A percentile compares a stretch with the other conserved stretches of the same genome.
Conservation (phyloP, 2,888 invertebrate genomes). For the Clunio marinus region DNA sequence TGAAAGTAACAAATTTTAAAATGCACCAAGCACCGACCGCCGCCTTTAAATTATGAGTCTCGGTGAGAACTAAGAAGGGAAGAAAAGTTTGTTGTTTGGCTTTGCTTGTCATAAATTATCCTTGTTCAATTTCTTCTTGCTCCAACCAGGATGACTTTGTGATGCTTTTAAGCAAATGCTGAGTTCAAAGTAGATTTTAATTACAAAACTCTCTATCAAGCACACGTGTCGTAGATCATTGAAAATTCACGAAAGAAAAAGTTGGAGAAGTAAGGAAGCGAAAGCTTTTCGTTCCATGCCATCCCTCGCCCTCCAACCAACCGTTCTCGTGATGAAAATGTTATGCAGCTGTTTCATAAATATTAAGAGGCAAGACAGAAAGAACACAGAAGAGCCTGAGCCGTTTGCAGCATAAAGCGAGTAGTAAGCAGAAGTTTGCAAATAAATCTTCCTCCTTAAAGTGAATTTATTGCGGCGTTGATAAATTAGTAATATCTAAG, state of each 20-base stretch:
- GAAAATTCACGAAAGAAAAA: neutral
- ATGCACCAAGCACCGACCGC: slow-evolving; percentile 35
- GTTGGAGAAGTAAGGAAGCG: no score
- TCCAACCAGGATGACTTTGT: no score
- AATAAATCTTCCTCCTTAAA: slow-evolving; percentile 27
- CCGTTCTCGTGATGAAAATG: neutral
- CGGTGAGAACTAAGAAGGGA: neutral
- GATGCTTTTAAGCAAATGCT: no score
- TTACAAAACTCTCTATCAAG: neutral
- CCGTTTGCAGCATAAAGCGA: neutral
- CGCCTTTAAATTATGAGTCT: slow-evolving; percentile 31
- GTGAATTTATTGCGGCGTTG: slow-evolving; percentile 28
- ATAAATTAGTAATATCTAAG: slow-evolving; percentile 34
- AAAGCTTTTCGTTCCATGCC: no score
- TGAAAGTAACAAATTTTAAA: slow-evolving; percentile 34
- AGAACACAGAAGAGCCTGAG: neutral
- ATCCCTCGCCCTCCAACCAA: neutral
- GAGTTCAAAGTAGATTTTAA: neutral
- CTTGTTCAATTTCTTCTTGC: neutral
- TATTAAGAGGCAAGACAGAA: slow-evolving; percentile 18
- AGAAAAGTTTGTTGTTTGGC: neutral
- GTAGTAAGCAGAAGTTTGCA: slow-evolving; percentile 28
- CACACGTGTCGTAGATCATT: neutral
- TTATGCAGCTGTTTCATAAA: slow-evolving; percentile 33
- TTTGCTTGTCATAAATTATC: neutral